These are phyloP conservation scores for Notarius quadriscutis DNA, from an alignment of 2,113 vertebrate genomes.

Conservation along the genomic window DNA sequence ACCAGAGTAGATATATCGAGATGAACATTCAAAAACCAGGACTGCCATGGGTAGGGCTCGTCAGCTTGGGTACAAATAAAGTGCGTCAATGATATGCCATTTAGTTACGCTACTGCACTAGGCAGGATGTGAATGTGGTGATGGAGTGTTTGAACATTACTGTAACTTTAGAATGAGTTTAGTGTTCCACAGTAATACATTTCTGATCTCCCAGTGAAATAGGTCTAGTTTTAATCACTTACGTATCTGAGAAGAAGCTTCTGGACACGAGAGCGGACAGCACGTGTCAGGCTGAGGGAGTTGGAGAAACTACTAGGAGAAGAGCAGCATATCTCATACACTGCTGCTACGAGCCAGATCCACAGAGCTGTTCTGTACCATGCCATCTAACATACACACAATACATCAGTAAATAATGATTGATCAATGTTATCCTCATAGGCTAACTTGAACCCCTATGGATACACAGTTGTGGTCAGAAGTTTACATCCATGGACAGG, in stretches of 20 bases:
- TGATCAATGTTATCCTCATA: neutral
- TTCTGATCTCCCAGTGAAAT: neutral
- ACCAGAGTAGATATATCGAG: no score
- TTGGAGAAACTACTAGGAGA: conserved; percentile 52
- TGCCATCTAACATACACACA: conserved; percentile 65
- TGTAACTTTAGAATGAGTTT: no score
- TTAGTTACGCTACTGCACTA: no score
- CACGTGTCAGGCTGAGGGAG: conserved; percentile 62
- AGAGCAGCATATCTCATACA: neutral
- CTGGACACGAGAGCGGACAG: conserved; percentile 60
- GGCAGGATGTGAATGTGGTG: no score
- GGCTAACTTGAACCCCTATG: neutral
- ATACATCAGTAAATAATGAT: neutral
- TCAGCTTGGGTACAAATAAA: no score
- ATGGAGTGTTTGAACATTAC: no score
- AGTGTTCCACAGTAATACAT: neutral
- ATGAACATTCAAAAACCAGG: no score
- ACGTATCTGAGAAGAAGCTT: conserved; percentile 51
- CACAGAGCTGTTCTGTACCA: conserved; percentile 47
- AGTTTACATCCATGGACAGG: no score
- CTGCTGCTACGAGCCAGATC: conserved; percentile 38
- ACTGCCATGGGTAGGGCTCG: no score
- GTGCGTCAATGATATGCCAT: no score
- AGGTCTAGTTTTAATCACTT: conserved; percentile 5
- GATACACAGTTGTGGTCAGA: neutral